Percentiles rank a stretch among this genome's conserved stretches.
Evolutionary conservation across 1,140 invertebrate genomes (phyloP).

Genomic region (Heliothis subflexa): DNA sequence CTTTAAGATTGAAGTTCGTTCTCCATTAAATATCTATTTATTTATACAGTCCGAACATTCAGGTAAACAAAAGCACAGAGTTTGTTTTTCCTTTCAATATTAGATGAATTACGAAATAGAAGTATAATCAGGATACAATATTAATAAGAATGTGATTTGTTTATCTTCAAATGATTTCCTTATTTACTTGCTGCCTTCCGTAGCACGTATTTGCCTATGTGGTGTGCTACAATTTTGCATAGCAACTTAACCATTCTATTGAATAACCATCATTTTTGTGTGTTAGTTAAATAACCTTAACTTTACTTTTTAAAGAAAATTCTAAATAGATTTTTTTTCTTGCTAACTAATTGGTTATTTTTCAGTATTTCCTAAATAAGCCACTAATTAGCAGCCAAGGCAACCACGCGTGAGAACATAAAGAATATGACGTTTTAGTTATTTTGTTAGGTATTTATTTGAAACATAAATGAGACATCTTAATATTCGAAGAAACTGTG

Average conservation of each 20-base stretch:
- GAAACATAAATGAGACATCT: neutral
- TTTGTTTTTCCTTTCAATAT: neutral
- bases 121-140: neutral
- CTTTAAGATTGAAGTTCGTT: neutral
- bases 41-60: neutral
- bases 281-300: too few relatives aligned
- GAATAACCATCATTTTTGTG: too few relatives aligned
- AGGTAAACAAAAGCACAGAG: neutral
- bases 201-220: neutral
- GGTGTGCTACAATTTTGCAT: neutral
- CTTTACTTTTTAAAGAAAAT: neutral
- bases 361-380: neutral
- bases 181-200: neutral
- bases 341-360: neutral
- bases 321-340: neutral
- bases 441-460: constrained; percentile 24
- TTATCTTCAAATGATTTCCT: neutral
- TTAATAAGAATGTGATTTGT: neutral
- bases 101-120: neutral
- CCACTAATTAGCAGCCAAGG: neutral
- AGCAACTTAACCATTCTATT: neutral
- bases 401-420: neutral
- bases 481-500: constrained; percentile 1
- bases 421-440: constrained; percentile 1
- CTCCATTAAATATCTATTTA: neutral